Base-by-base conservation (phyloP, 2,888 invertebrate species). In the Blastobasis adustella region DNA sequence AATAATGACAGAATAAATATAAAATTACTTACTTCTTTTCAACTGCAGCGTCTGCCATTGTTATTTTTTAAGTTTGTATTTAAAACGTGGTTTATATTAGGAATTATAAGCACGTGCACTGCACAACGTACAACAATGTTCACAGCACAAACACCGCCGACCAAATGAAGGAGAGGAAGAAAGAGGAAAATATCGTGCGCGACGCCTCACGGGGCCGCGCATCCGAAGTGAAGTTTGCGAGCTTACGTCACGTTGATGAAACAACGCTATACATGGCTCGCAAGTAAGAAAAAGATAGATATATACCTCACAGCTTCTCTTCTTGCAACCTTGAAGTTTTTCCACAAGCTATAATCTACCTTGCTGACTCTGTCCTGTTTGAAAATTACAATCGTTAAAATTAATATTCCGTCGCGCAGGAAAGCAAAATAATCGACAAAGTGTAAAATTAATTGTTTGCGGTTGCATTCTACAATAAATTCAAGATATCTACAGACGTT, bases 1-100 rank as follows among this genome's bases (percentile, higher is more conserved):
- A 56, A 53, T 62, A 59, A 52, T 65, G 54, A 69, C 58, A 60
- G 53, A 71, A 67, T 59, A 55, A 54, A 45, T 49, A 60, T 36
- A 58, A 62, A 64, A 62, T 58, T 71, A 92, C 92, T 92, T 90
- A 92, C 93, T 91, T 91, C 76, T 90, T 90, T 76, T 92, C 91
- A 60, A 90, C 86, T 69, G 92, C 92, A 81, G 92, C 91, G 82
- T 92, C 92, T 82, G 92, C 92, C 93, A 93, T 93, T 85, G 67
- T 90, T 70, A 67, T 78, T 62, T 65, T 67, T 67, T 62, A 56
- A 57, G 65, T 73, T 67, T 58, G 56, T 48, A 54, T 52, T 57
- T 53, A 69, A 70, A 69, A 72, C 69, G 71, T 62, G 63, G 57
- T 67, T 67, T 63, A 65, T 65, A 60, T 59, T 67, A 66, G 69